Percentiles rank a stretch among this genome's conserved stretches.
These are phyloP conservation scores for Rhea pennata DNA, from an alignment of 2,113 vertebrate species.

Conservation along the genomic window DNA sequence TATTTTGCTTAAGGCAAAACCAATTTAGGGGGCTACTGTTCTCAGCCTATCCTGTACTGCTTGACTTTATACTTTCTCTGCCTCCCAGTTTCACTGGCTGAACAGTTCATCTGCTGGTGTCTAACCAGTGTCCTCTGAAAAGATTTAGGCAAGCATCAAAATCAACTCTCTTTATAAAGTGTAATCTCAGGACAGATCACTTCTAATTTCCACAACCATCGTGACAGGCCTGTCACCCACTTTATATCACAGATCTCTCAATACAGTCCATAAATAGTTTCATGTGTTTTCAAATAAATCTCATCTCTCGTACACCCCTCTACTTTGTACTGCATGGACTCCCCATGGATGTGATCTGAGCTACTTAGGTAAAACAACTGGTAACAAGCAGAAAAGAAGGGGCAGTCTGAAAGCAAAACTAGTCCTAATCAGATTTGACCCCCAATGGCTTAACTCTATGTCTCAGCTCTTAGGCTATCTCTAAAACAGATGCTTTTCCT, in stretches of 20 bases:
- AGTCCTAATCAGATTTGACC: neutral
- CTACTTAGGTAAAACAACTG: neutral
- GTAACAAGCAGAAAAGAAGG: neutral
- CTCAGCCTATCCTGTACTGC: neutral
- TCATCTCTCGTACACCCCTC: neutral
- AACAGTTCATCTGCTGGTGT: neutral
- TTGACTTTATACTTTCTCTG: neutral
- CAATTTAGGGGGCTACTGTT: neutral
- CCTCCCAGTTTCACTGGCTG: neutral
- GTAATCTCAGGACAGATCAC: neutral
- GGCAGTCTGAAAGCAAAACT: neutral
- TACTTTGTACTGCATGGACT: neutral
- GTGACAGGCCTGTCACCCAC: rapidly evolving
- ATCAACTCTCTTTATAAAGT: neutral
- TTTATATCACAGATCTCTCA: neutral
- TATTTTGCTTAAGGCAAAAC: neutral
- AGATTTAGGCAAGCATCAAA: neutral
- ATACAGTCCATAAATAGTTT: neutral
- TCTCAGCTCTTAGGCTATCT: neutral
- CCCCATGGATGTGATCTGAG: neutral
- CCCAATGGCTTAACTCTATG: neutral
- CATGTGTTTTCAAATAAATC: neutral
- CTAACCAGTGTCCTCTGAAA: neutral
- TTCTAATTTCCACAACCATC: neutral
- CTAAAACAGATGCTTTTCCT: neutral